Conservation (phyloP, 2,888 invertebrate species). For the Maniola hyperantus region DNA sequence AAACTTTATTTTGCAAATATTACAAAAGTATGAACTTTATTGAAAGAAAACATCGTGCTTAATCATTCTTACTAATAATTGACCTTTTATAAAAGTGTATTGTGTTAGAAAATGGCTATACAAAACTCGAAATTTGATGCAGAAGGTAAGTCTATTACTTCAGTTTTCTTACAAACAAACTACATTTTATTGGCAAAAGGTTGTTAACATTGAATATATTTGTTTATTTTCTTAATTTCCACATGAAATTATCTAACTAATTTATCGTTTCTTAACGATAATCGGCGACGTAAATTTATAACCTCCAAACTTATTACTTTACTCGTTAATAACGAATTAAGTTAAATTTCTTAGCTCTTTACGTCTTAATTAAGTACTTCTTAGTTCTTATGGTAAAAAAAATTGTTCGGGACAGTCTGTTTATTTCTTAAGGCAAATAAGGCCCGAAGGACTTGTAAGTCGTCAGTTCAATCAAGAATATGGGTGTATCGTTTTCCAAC, state of each 20-base stretch:
- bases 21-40: not conserved
- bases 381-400: no score
- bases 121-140: not conserved
- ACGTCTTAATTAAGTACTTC: not conserved
- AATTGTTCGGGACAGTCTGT: not conserved
- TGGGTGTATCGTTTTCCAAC: no score
- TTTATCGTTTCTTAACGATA: not conserved
- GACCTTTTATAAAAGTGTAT: not conserved
- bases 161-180: not conserved
- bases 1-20: not conserved
- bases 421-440: no score
- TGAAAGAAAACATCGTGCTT: not conserved
- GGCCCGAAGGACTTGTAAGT: no score
- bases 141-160: constrained; percentile 4
- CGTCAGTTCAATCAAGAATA: no score
- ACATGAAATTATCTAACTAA: not conserved
- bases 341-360: not conserved
- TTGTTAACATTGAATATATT: not conserved
- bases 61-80: not conserved
- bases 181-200: not conserved
- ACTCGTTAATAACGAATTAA: not conserved
- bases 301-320: not conserved
- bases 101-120: constrained; percentile 8
- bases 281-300: not conserved
- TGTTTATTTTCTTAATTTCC: not conserved